These are phyloP conservation scores for Gopherus flavomarginatus DNA, from an alignment of 2,113 vertebrate genomes.

Conservation along the genomic window DNA sequence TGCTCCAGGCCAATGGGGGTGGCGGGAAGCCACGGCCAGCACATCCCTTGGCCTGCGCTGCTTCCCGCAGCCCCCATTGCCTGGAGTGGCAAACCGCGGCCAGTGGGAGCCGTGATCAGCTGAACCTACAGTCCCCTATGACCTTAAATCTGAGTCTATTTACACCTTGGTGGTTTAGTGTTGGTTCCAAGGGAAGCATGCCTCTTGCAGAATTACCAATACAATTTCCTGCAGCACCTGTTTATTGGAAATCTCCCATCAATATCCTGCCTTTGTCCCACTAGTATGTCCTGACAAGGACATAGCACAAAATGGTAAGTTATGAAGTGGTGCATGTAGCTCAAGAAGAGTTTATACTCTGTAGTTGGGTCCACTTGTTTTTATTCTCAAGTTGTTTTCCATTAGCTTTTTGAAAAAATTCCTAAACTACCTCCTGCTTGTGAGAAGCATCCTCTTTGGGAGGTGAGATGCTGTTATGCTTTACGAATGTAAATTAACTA, in stretches of 20 bases:
- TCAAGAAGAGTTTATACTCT: no score
- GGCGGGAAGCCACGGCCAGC: no score
- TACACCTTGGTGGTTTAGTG: not conserved
- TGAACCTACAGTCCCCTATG: no score
- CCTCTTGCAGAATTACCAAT: not conserved
- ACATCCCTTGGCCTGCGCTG: no score
- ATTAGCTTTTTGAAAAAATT: not conserved
- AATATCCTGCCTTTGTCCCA: not conserved
- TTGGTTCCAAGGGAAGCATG: not conserved
- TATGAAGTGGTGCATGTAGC: no score
- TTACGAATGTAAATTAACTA: conserved; percentile 62
- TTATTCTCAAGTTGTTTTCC: not conserved
- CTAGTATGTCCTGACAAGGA: no score
- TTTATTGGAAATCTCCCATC: not conserved
- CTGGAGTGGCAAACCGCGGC: no score
- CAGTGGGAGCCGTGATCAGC: no score
- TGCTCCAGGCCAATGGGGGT: no score
- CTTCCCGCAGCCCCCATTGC: no score
- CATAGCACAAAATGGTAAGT: no score
- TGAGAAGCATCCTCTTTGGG: conserved; percentile 13
- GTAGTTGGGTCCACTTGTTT: not conserved
- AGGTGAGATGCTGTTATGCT: conserved; percentile 4
- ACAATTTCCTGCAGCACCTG: not conserved
- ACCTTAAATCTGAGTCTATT: not conserved
- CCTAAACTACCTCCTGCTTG: not conserved